Evolutionary conservation across 2,797 vertebrate genomes (phyloP).

Genomic region (Dryobates pubescens): DNA sequence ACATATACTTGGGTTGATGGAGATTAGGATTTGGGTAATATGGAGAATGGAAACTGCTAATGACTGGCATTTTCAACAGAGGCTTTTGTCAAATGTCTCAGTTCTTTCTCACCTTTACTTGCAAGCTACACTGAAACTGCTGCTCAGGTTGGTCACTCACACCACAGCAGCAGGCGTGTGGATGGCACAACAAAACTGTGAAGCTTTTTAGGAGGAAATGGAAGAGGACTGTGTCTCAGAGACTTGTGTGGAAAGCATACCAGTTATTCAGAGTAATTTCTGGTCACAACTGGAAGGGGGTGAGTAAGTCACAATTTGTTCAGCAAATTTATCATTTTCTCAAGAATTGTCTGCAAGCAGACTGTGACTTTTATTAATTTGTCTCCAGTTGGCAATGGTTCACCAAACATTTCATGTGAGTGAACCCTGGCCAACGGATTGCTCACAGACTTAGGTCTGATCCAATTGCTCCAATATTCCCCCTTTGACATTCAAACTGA

Average conservation of each 20-base stretch:
- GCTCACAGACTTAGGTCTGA: constrained; percentile 37
- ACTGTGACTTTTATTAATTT: constrained; percentile 51
- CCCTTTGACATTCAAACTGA: background rate
- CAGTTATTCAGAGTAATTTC: background rate
- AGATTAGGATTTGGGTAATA: background rate
- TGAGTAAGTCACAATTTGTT: constrained; percentile 42
- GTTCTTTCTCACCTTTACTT: background rate
- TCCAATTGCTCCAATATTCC: constrained; percentile 60
- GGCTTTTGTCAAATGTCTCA: background rate
- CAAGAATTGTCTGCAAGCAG: constrained; percentile 33
- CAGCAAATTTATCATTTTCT: constrained; percentile 55
- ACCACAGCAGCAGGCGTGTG: background rate
- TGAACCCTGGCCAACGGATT: constrained; percentile 46
- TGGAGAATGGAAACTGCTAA: background rate
- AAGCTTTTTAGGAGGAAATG: background rate
- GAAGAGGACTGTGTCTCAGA: background rate
- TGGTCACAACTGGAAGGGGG: constrained; percentile 46
- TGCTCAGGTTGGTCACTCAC: background rate
- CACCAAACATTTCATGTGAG: constrained; percentile 56
- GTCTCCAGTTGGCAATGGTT: constrained; percentile 20
- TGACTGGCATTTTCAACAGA: background rate
- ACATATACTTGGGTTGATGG: background rate
- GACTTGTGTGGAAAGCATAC: background rate
- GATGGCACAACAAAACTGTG: fast-evolving
- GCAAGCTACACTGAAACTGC: background rate